These are phyloP conservation scores for Hemibagrus wyckioides DNA, from an alignment of 2,113 vertebrate genomes.

Conservation along the genomic window DNA sequence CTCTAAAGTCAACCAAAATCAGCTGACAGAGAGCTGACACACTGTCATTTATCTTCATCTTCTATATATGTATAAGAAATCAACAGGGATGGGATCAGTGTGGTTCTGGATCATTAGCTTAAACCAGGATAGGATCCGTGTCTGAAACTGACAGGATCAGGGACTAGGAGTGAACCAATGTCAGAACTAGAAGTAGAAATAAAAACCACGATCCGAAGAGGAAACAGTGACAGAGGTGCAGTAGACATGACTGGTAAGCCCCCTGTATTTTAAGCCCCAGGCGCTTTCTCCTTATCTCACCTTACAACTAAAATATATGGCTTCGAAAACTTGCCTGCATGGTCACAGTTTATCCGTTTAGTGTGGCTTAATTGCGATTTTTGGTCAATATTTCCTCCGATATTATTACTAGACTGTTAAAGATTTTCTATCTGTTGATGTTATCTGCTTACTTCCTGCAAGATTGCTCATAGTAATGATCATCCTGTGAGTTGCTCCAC, in stretches of 20 bases:
- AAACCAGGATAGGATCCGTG: background rate
- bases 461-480: background rate
- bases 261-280: background rate
- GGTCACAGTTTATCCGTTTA: background rate
- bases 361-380: background rate
- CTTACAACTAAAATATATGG: background rate
- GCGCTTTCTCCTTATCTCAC: background rate
- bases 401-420: background rate
- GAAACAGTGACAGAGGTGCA: background rate
- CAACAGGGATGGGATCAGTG: background rate
- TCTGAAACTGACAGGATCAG: background rate
- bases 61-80: background rate
- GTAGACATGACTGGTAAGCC: background rate
- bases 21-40: background rate
- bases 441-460: background rate
- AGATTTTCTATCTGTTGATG: background rate
- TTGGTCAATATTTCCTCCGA: background rate
- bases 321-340: background rate
- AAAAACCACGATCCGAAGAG: background rate
- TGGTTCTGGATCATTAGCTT: background rate
- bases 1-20: no score
- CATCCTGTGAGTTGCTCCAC: background rate
- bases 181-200: slow-evolving; percentile 2
- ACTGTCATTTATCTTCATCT: background rate
- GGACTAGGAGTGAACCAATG: slow-evolving; percentile 11